A percentile compares a stretch with the other conserved stretches of the same genome.
phyloP scores from a whole-genome alignment of 2,888 invertebrate species.

The Plusia festucae region DNA sequence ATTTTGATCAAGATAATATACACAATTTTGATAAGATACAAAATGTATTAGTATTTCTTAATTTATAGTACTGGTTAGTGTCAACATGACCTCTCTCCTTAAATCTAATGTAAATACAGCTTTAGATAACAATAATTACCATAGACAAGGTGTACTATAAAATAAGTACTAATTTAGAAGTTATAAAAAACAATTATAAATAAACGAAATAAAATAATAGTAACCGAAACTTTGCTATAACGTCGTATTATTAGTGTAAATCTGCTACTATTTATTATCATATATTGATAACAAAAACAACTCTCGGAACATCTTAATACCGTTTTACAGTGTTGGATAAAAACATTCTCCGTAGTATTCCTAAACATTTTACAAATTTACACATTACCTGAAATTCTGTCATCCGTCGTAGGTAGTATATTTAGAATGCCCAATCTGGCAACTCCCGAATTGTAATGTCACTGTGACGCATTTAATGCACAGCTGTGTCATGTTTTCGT shows the following conservation, averaged over 20 bases:
- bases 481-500: constrained; percentile 64
- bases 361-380: no score
- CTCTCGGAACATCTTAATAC: no score
- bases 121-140: constrained; percentile 23
- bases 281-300: no score
- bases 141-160: constrained; percentile 39
- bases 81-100: not conserved
- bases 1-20: not conserved
- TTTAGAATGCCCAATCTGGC: not conserved
- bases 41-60: not conserved
- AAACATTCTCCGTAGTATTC: no score
- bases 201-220: not conserved
- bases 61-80: not conserved
- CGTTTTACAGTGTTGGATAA: no score
- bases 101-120: constrained; percentile 18
- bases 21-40: no score
- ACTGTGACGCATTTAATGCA: constrained; percentile 39
- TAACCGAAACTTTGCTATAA: not conserved
- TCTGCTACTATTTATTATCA: no score
- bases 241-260: no score
- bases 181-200: not conserved
- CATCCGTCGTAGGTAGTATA: constrained; percentile 12
- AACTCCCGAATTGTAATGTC: constrained; percentile 41
- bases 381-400: not conserved
- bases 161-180: constrained; percentile 37